Evolutionary conservation across 2,888 invertebrate species (phyloP).

Genomic region (Agrenia bidenticulata): DNA sequence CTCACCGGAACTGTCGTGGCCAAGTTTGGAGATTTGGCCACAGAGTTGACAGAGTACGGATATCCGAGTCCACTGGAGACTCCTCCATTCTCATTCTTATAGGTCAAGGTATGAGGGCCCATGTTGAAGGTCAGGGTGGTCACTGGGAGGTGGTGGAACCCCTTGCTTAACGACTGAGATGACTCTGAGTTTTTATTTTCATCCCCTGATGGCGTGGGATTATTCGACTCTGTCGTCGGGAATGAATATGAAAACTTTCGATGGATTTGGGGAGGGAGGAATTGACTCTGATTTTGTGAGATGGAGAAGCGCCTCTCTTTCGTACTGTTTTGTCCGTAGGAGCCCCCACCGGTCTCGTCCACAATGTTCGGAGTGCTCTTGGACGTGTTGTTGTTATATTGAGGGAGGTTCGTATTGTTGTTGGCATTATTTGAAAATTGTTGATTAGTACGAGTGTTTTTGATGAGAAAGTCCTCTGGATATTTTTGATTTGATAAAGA

Average conservation of each 20-base stretch:
- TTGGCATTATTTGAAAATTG: conserved; percentile 18
- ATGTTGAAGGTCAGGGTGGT: conserved; percentile 50
- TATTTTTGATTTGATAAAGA: conserved; percentile 33
- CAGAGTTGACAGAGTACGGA: background rate
- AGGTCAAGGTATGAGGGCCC: conserved; percentile 1
- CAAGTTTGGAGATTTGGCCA: background rate
- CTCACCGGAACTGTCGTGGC: background rate
- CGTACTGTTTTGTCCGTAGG: background rate
- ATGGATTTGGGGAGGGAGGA: background rate
- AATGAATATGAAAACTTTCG: conserved; percentile 41
- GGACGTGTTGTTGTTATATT: conserved; percentile 18
- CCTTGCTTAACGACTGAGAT: conserved; percentile 12
- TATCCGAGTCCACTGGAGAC: background rate
- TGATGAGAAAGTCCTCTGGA: conserved; percentile 32
- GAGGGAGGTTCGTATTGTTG: background rate
- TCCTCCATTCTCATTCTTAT: background rate
- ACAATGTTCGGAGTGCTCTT: conserved; percentile 43
- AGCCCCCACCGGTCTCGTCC: conserved; percentile 16
- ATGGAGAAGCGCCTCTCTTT: conserved; percentile 44
- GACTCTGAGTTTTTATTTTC: conserved; percentile 24
- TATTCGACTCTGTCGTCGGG: conserved; percentile 28
- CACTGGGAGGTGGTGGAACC: conserved; percentile 42
- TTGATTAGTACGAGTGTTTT: conserved; percentile 23
- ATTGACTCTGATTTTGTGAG: conserved; percentile 14
- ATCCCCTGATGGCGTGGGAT: background rate